A percentile compares a stretch with the other conserved stretches of the same genome.
Conservation (phyloP, 2,888 invertebrate species). For the Danaus chrysippus region DNA sequence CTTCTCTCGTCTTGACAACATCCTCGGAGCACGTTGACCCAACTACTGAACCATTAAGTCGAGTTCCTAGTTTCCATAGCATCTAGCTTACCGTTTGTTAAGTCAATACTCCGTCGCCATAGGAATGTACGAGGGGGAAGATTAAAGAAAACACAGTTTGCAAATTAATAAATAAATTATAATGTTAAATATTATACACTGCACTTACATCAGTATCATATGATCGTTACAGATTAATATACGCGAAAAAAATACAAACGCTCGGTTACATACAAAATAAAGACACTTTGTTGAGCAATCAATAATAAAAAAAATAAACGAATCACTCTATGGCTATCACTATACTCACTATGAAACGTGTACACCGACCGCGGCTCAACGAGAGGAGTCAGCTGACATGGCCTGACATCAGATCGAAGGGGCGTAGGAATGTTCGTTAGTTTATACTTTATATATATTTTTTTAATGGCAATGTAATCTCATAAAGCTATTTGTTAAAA, state of each 20-base stretch:
- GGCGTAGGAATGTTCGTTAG: conserved; percentile 64
- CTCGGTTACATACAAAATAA: conserved; percentile 61
- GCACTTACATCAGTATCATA: conserved; percentile 70
- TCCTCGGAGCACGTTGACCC: conserved; percentile 37
- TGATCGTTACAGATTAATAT: conserved; percentile 64
- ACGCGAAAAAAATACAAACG: conserved; percentile 70
- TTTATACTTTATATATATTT: conserved; percentile 44
- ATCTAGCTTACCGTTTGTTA: not conserved
- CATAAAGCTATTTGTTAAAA: conserved; percentile 37
- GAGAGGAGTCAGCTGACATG: not conserved
- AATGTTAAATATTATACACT: conserved; percentile 76
- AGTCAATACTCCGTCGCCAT: conserved; percentile 1
- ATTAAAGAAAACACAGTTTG: conserved; percentile 43
- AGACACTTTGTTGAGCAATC: conserved; percentile 68
- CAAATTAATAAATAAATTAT: conserved; percentile 80
- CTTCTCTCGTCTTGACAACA: conserved; percentile 86
- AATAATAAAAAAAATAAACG: conserved; percentile 69
- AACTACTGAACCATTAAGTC: not conserved
- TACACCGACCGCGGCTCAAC: conserved; percentile 7
- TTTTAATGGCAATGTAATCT: conserved; percentile 55
- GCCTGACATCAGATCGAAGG: conserved; percentile 28
- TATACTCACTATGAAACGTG: conserved; percentile 41
- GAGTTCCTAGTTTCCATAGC: not conserved
- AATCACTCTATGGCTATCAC: conserved; percentile 64
- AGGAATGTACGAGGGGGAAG: not conserved